Conservation (phyloP, 2,113 vertebrate species). For the Colistium nudipinnis region DNA sequence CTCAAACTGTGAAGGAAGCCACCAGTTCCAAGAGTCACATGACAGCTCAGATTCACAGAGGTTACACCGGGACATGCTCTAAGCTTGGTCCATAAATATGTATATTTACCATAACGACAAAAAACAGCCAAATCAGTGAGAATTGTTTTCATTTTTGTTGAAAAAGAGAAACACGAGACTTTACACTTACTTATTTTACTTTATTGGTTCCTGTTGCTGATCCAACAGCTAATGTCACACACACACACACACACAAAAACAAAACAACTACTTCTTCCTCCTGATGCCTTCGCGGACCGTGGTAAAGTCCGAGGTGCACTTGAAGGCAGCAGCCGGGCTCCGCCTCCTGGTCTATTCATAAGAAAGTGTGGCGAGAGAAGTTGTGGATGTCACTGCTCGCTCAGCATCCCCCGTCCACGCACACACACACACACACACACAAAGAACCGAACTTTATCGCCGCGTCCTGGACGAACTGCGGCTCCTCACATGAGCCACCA, state of each 20-base stretch:
- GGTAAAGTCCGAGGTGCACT: neutral
- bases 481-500: constrained; percentile 45
- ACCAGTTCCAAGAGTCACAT: neutral
- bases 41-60: neutral
- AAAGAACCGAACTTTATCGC: no score
- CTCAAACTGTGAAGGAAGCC: neutral
- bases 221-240: no score
- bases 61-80: neutral
- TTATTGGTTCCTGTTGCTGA: neutral
- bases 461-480: no score
- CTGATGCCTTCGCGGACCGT: no score
- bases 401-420: neutral
- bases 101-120: no score
- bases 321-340: constrained; percentile 36
- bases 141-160: no score
- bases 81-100: no score
- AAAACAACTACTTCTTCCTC: no score
- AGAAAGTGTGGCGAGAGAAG: constrained; percentile 5
- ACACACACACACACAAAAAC: no score
- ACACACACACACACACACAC: neutral
- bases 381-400: constrained; percentile 29
- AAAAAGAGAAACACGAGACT: no score
- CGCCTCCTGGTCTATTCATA: constrained; percentile 20
- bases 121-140: no score
- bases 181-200: no score